These are phyloP conservation scores for Chaenodraco wilsoni DNA, from an alignment of 2,797 vertebrate genomes.

Conservation along the genomic window DNA sequence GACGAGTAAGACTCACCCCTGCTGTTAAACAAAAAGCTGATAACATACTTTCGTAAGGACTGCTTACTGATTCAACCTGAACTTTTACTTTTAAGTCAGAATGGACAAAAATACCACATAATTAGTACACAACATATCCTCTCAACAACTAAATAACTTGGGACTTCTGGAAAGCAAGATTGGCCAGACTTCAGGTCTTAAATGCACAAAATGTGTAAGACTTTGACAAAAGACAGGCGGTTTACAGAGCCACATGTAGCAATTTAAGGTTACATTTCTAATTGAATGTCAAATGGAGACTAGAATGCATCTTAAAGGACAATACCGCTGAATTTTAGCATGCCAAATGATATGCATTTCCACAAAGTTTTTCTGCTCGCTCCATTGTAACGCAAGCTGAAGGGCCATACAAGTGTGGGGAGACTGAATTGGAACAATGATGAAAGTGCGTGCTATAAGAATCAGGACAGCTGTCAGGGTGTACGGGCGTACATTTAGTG, in stretches of 20 bases:
- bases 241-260: neutral
- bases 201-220: slow-evolving; percentile 31
- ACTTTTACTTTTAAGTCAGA: slow-evolving; percentile 9
- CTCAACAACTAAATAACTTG: slow-evolving; percentile 12
- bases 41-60: slow-evolving; percentile 9
- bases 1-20: slow-evolving; percentile 21
- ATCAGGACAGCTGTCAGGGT: slow-evolving; percentile 65
- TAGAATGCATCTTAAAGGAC: slow-evolving; percentile 30
- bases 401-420: slow-evolving; percentile 42
- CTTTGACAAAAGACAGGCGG: slow-evolving; percentile 15
- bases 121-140: slow-evolving; percentile 24
- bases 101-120: slow-evolving; percentile 23
- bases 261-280: neutral
- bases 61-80: slow-evolving; percentile 19
- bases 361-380: slow-evolving; percentile 40
- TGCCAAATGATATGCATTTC: slow-evolving; percentile 51
- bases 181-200: slow-evolving; percentile 23
- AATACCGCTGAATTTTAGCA: slow-evolving; percentile 24
- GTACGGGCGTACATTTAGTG: slow-evolving; percentile 28
- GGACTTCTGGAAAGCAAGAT: neutral
- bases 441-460: slow-evolving; percentile 57
- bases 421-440: slow-evolving; percentile 69
- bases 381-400: slow-evolving; percentile 73
- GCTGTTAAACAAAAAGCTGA: slow-evolving; percentile 30
- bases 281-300: slow-evolving; percentile 29